These are phyloP conservation scores for Beroe forskalii DNA, from an alignment of 37 sponge, comb jelly and placozoan species.

Conservation along the genomic window DNA sequence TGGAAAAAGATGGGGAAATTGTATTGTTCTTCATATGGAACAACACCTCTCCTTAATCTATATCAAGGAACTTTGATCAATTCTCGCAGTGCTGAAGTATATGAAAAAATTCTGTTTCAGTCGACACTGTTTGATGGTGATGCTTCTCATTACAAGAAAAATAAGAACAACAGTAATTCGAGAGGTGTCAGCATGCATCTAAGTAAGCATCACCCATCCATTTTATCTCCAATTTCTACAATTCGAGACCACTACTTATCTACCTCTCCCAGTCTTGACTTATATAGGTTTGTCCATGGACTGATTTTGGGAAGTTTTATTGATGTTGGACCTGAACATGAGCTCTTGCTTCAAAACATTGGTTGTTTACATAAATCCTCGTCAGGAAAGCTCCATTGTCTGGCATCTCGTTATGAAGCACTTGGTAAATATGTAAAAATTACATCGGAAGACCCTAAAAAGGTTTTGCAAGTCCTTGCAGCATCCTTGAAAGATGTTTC, in stretches of 20 bases:
- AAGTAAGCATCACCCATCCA: slow-evolving; percentile 21
- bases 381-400: background rate
- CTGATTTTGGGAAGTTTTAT: background rate
- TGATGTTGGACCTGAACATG: background rate
- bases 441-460: background rate
- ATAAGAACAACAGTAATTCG: background rate
- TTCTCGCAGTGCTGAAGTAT: background rate
- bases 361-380: background rate
- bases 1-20: slow-evolving; percentile 49
- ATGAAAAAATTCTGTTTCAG: background rate
- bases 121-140: background rate
- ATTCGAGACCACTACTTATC: background rate
- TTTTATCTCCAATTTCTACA: background rate
- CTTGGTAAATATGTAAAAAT: background rate
- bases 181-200: background rate
- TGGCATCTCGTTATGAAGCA: background rate
- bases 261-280: background rate
- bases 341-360: background rate
- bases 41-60: background rate
- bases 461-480: background rate
- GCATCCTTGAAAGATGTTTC: background rate
- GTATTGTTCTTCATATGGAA: background rate
- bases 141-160: background rate
- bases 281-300: slow-evolving; percentile 1
- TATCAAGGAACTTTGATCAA: background rate